A percentile compares a stretch with the other conserved stretches of the same genome.
Conservation (phyloP, 2,888 invertebrate genomes). For the Allolobophora icterica region DNA sequence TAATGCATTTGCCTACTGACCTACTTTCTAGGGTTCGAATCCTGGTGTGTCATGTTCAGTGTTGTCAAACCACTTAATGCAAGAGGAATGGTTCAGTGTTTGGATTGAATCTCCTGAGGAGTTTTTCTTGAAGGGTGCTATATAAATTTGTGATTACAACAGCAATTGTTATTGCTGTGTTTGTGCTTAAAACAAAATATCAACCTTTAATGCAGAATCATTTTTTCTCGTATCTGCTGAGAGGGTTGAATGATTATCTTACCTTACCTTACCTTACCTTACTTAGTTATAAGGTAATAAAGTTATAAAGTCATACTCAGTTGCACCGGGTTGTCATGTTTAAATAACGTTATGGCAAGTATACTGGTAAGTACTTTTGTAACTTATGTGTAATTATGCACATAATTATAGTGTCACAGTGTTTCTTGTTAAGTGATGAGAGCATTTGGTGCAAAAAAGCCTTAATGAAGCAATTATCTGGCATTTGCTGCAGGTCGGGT, state of each 20-base stretch:
- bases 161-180: neutral
- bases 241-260: too few relatives aligned
- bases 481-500: slow-evolving; percentile 66
- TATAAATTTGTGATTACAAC: neutral
- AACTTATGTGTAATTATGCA: neutral
- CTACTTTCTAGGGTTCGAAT: neutral
- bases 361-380: neutral
- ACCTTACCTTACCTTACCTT: neutral
- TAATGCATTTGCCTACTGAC: neutral
- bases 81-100: neutral
- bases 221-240: neutral
- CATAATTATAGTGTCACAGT: neutral
- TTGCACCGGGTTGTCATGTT: neutral
- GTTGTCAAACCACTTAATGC: neutral
- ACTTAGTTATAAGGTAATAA: neutral
- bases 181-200: neutral
- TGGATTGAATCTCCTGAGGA: neutral
- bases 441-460: neutral
- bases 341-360: neutral
- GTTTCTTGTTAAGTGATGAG: neutral
- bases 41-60: neutral
- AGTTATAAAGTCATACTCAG: neutral
- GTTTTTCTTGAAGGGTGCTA: neutral
- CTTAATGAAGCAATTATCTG: neutral
- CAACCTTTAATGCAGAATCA: neutral